phyloP scores from a whole-genome alignment of 35 echinoderm and acorn worm species.

The Anneissia japonica region DNA sequence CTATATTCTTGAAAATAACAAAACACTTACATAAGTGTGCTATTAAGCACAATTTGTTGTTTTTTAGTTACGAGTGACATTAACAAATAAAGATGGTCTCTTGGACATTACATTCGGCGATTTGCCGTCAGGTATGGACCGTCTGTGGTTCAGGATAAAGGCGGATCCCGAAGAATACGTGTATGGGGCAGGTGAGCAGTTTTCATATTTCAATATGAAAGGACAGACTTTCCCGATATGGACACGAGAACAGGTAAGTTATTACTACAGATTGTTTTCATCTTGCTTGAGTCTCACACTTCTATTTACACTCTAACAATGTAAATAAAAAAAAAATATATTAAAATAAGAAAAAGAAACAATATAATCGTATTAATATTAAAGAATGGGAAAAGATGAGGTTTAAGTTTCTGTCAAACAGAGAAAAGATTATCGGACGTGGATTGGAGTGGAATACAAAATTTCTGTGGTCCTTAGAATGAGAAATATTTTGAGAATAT shows the following conservation, averaged over 20 bases:
- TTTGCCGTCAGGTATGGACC: constrained; percentile 12
- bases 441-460: too few relatives aligned
- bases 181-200: constrained; percentile 92
- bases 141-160: constrained; percentile 51
- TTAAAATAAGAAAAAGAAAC: too few relatives aligned
- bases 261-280: too few relatives aligned
- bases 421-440: too few relatives aligned
- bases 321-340: too few relatives aligned
- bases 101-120: background rate
- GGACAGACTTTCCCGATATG: constrained; percentile 80
- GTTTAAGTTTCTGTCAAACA: too few relatives aligned
- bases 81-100: constrained; percentile 2
- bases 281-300: too few relatives aligned
- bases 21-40: background rate
- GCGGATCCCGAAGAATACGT: constrained; percentile 71
- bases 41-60: background rate
- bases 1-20: background rate
- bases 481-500: too few relatives aligned
- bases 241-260: constrained; percentile 79
- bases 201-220: constrained; percentile 78
- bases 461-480: too few relatives aligned
- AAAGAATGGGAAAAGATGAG: too few relatives aligned
- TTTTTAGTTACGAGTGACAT: background rate
- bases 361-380: too few relatives aligned
- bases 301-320: too few relatives aligned